Percentiles rank a stretch among this genome's conserved stretches.
Evolutionary conservation across 2,888 invertebrate genomes (phyloP).

Genomic region (Masnerella sp.): DNA sequence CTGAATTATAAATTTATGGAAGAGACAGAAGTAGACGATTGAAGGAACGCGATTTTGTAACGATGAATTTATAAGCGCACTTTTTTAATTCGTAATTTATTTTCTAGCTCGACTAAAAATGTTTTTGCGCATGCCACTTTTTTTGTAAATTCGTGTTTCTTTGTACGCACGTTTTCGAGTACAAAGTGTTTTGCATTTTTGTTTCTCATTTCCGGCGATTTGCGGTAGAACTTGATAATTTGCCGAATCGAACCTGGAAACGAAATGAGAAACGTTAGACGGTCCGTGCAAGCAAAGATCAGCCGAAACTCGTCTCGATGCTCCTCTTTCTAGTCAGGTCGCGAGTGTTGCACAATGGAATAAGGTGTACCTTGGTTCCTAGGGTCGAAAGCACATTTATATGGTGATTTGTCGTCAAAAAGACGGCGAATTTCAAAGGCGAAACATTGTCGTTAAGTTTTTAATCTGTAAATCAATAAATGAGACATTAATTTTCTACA

Average conservation of each 20-base stretch:
- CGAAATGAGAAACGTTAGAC: constrained; percentile 29
- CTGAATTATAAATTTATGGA: constrained; percentile 15
- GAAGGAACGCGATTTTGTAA: constrained; percentile 13
- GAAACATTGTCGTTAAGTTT: constrained; percentile 68
- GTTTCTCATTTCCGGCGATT: constrained; percentile 32
- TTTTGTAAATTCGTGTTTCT: constrained; percentile 39
- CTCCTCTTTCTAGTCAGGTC: constrained; percentile 42
- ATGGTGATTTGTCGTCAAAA: constrained; percentile 5
- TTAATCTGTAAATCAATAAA: constrained; percentile 73
- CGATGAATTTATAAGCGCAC: constrained; percentile 20
- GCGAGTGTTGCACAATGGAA: constrained; percentile 29
- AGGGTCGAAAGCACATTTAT: constrained; percentile 45
- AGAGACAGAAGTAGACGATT: not conserved
- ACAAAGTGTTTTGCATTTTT: constrained; percentile 53
- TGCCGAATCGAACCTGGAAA: not conserved
- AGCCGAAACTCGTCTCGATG: constrained; percentile 35
- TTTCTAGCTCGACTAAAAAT: constrained; percentile 21
- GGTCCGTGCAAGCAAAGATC: constrained; percentile 30
- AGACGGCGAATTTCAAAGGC: constrained; percentile 6
- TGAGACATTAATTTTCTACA: constrained; percentile 73
- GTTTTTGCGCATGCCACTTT: constrained; percentile 12
- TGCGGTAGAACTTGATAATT: not conserved
- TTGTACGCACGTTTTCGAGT: constrained; percentile 34
- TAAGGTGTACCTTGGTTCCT: constrained; percentile 47
- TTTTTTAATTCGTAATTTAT: constrained; percentile 35